Evolutionary conservation across 2,888 invertebrate species (phyloP), one percentile per base, ranked within the genome.

Genomic region (Hydraecia micacea): DNA sequence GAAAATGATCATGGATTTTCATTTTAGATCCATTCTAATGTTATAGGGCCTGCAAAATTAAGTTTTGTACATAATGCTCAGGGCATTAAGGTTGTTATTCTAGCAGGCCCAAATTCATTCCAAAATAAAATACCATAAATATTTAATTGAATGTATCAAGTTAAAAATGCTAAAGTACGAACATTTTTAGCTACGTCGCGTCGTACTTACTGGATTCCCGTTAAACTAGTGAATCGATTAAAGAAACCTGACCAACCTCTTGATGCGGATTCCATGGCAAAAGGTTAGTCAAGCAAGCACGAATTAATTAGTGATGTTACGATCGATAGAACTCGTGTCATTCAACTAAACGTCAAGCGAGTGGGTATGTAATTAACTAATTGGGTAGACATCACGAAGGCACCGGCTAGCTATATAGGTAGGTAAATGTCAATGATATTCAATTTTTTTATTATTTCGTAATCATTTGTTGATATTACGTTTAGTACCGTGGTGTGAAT

Each of bases 281-380:
- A 76, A 81, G 76, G 72, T 77, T 79, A 62, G 49, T 79, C 68
- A 76, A 87, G 72, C 68, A 76, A 87, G 72, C 67, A 78, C 68
- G 67, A 85, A 78, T 85, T 84, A 76, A 85, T 85, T 81, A 76
- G 73, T 60, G 74, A 81, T 81, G 72, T 74, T 77, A 74, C 76
- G 68, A 67, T 28, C 71, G 63, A 77, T 58, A 28, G 42, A 83
- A 65, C 79, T 21, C 8, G 70, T 73, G 42, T 71, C 73, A 83
- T 86, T 86, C 52, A 62, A 73, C 21, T 71, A 65, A 63, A 73
- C 52, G n/a, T 70, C 36, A 66, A 73, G 46, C 15, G 6, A 1
- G 49, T 79, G 7, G 52, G 52, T 36, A 36, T n/a, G 28, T 70
- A 67, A 62, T 65, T 62, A 46, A 42, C 3, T 52, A 65, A 49